phyloP scores from a whole-genome alignment of 1,140 invertebrate species.

The Cotesia chilonis region DNA sequence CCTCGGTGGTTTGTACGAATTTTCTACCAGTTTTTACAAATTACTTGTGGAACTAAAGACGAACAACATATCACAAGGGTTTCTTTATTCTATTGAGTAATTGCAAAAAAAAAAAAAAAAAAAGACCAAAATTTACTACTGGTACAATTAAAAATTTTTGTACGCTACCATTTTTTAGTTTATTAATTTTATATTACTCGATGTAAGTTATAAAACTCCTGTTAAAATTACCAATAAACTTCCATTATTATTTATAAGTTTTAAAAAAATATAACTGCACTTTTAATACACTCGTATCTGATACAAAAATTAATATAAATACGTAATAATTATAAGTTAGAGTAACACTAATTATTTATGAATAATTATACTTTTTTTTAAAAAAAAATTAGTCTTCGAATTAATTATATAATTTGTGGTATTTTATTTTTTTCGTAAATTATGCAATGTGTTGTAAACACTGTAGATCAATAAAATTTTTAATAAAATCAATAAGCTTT shows the following conservation, averaged over 20 bases:
- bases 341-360: slow-evolving; percentile 1
- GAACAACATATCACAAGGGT: slow-evolving; percentile 31
- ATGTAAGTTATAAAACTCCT: too few relatives aligned
- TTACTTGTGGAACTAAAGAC: neutral
- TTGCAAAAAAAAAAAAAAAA: neutral
- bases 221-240: neutral
- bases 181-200: slow-evolving; percentile 4
- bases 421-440: slow-evolving; percentile 13
- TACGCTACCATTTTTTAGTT: neutral
- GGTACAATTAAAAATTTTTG: neutral
- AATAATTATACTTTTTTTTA: neutral
- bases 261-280: too few relatives aligned
- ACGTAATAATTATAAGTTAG: slow-evolving; percentile 12
- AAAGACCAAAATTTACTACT: neutral
- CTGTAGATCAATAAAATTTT: slow-evolving; percentile 32
- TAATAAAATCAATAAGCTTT: slow-evolving; percentile 15
- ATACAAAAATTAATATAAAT: slow-evolving; percentile 19
- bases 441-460: slow-evolving; percentile 17
- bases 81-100: slow-evolving; percentile 23
- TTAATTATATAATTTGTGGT: neutral
- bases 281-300: slow-evolving; percentile 4
- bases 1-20: slow-evolving; percentile 35
- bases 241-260: neutral
- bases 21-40: slow-evolving; percentile 39
- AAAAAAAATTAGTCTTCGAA: neutral